Percentiles rank a stretch among this genome's conserved stretches.
Evolutionary conservation across 2,888 invertebrate genomes (phyloP).

Genomic region (Acleris laterana): DNA sequence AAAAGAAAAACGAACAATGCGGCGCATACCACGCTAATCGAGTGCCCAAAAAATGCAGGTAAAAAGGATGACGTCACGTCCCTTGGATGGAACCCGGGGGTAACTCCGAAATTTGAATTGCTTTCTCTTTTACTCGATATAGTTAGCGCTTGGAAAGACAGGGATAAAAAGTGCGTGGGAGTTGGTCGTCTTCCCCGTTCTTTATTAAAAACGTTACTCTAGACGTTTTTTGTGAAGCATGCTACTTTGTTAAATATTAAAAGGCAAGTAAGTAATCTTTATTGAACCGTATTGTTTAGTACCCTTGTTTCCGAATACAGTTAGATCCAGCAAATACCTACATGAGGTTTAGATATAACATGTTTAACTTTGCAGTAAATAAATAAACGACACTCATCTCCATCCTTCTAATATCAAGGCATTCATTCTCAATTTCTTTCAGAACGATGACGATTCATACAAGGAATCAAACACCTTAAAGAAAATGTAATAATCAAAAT

Average conservation of each 20-base stretch:
- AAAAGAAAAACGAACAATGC: constrained; percentile 43
- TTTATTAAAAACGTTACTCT: constrained; percentile 2
- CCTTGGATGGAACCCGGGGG: neutral
- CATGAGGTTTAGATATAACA: too few species aligned
- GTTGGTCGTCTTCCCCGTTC: constrained; percentile 26
- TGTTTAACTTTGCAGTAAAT: too few species aligned
- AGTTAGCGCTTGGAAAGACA: neutral
- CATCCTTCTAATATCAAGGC: too few species aligned
- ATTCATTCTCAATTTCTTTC: too few species aligned
- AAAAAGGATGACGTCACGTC: constrained; percentile 9
- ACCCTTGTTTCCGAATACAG: too few species aligned
- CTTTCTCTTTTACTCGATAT: neutral
- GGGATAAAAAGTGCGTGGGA: neutral
- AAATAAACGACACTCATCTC: too few species aligned
- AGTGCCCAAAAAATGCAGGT: constrained; percentile 50
- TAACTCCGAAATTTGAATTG: neutral
- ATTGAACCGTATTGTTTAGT: too few species aligned
- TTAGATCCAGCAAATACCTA: too few species aligned
- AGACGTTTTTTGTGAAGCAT: neutral
- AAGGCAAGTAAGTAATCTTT: neutral
- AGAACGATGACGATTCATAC: too few species aligned
- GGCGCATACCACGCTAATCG: constrained; percentile 58
- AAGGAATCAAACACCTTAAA: too few species aligned
- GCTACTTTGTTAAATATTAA: too few species aligned
- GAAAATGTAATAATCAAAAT: too few species aligned